phyloP scores from a whole-genome alignment of 2,113 vertebrate species.

The Otocyon megalotis region DNA sequence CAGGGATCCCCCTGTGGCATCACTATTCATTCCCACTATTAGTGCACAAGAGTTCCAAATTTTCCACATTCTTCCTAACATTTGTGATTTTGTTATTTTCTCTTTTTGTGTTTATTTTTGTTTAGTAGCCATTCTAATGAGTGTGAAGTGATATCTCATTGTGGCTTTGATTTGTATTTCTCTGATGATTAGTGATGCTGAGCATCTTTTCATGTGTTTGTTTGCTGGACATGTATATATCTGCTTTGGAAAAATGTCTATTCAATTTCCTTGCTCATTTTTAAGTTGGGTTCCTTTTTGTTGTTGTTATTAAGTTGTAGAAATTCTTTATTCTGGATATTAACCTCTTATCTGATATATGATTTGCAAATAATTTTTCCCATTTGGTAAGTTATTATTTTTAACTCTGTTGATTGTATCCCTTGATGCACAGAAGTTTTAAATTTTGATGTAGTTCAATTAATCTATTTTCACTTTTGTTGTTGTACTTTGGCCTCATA shows the following conservation, averaged over 20 bases:
- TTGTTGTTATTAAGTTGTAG: neutral
- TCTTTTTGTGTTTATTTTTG: neutral
- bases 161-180: neutral
- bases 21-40: neutral
- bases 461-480: neutral
- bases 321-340: neutral
- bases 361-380: constrained; percentile 1
- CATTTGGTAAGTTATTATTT: neutral
- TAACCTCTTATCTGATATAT: neutral
- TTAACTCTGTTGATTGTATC: neutral
- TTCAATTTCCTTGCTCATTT: neutral
- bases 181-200: neutral
- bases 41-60: neutral
- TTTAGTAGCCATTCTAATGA: neutral
- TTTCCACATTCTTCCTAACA: neutral
- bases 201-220: neutral
- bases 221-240: neutral
- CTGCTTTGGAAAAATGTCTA: neutral
- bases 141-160: neutral
- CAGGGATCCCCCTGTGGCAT: no score
- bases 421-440: neutral
- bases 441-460: neutral
- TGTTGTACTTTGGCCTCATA: neutral
- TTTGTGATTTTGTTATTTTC: neutral
- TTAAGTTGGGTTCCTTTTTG: neutral